Evolutionary conservation across 2,797 vertebrate species (phyloP).

Genomic region (Enteromius thamalakanensis): DNA sequence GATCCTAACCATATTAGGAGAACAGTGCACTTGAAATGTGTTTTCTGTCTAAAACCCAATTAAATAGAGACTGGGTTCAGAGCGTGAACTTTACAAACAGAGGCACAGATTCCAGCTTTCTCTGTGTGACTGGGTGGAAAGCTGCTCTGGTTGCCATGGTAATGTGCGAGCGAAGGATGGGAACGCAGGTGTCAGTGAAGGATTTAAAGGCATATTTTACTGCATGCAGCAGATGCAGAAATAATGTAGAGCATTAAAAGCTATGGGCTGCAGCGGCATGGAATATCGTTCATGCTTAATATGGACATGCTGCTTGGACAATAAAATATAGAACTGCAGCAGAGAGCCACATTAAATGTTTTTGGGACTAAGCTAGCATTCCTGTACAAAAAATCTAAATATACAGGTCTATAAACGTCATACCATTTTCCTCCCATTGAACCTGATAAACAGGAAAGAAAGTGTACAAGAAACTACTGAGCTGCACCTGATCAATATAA

Average conservation of each 20-base stretch:
- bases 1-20: slow-evolving; percentile 5
- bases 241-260: slow-evolving; percentile 50
- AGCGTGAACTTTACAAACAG: slow-evolving; percentile 36
- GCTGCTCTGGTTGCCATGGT: slow-evolving; percentile 48
- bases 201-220: slow-evolving; percentile 52
- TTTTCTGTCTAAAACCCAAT: slow-evolving; percentile 12
- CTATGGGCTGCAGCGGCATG: slow-evolving; percentile 11
- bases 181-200: slow-evolving; percentile 42
- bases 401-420: background rate
- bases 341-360: background rate
- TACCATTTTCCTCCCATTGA: background rate
- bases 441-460: background rate
- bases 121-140: slow-evolving; percentile 28
- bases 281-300: slow-evolving; percentile 16
- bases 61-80: slow-evolving; percentile 15
- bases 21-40: background rate
- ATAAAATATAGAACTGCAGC: slow-evolving; percentile 3
- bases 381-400: slow-evolving; percentile 5
- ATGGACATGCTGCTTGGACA: slow-evolving; percentile 20
- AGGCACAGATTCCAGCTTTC: slow-evolving; percentile 30
- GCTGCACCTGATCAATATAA: background rate
- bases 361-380: background rate
- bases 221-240: slow-evolving; percentile 50
- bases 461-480: background rate
- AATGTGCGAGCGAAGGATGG: slow-evolving; percentile 42